Evolutionary conservation across 2,113 vertebrate genomes (phyloP).

Genomic region (Cebidichthys violaceus): DNA sequence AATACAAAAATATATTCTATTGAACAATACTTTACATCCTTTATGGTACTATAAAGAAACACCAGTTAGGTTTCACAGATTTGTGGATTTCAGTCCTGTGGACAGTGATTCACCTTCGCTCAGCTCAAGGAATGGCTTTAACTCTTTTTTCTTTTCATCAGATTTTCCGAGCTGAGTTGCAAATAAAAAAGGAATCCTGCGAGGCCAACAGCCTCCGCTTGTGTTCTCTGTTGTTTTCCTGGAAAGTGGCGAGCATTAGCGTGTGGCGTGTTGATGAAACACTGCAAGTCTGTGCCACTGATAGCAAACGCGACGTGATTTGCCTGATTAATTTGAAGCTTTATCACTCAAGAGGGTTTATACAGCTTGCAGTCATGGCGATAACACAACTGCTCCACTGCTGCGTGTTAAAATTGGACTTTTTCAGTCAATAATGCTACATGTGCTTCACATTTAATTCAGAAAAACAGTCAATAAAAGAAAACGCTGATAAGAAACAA

Average conservation of each 20-base stretch:
- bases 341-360: conserved; percentile 66
- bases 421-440: conserved; percentile 58
- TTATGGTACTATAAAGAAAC: neutral
- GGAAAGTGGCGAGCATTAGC: conserved; percentile 26
- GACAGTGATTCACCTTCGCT: neutral
- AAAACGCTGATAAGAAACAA: conserved; percentile 26
- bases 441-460: conserved; percentile 49
- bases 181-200: conserved; percentile 48
- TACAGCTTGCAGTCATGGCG: conserved; percentile 61
- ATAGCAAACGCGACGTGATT: conserved; percentile 61
- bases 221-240: conserved; percentile 31
- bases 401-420: conserved; percentile 40
- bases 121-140: conserved; percentile 4
- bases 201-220: conserved; percentile 59
- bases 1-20: neutral
- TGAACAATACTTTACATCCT: neutral
- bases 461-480: conserved; percentile 39
- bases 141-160: conserved; percentile 23
- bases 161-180: conserved; percentile 29
- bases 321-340: conserved; percentile 67
- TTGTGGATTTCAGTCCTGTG: neutral
- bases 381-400: conserved; percentile 58
- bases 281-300: conserved; percentile 30
- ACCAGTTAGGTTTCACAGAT: neutral
- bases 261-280: conserved; percentile 56